A percentile compares a stretch with the other conserved stretches of the same genome.
Evolutionary conservation across 1,140 invertebrate species (phyloP).

Genomic region (Lepeophtheirus salmonis): DNA sequence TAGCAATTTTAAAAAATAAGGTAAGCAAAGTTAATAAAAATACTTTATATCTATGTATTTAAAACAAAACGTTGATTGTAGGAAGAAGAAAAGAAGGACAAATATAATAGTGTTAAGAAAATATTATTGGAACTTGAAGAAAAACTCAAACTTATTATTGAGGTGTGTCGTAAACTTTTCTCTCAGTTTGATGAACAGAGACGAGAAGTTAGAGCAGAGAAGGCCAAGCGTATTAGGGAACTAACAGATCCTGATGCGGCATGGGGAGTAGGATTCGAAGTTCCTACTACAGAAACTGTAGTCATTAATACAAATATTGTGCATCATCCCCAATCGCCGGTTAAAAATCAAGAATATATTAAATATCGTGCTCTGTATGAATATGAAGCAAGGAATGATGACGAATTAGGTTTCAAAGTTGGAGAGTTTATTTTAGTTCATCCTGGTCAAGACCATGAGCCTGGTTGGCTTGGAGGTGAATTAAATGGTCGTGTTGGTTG

Average conservation of each 20-base stretch:
- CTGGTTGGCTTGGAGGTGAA: conserved; percentile 90
- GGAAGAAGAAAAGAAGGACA: background rate
- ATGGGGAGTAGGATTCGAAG: conserved; percentile 17
- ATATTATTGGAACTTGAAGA: conserved; percentile 18
- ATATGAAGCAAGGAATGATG: conserved; percentile 72
- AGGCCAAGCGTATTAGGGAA: conserved; percentile 17
- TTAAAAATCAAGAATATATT: conserved; percentile 31
- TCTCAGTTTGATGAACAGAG: conserved; percentile 8
- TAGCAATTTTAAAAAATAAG: background rate
- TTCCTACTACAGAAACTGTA: background rate
- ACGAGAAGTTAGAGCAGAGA: conserved; percentile 18
- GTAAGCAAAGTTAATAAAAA: background rate
- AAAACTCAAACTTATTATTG: conserved; percentile 17
- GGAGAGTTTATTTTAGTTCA: conserved; percentile 73
- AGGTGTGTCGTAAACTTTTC: conserved; percentile 18
- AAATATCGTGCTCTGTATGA: conserved; percentile 73
- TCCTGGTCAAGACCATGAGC: conserved; percentile 64
- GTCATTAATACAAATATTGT: background rate
- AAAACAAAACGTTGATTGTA: too few relatives aligned
- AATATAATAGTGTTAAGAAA: conserved; percentile 14
- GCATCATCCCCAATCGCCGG: conserved; percentile 3
- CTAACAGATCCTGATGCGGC: conserved; percentile 18
- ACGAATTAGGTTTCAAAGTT: conserved; percentile 82
- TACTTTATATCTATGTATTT: too few relatives aligned
- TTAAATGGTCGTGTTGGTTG: conserved; percentile 72